Conservation (phyloP, 1,140 invertebrate genomes). For the Drosophila nasuta region DNA sequence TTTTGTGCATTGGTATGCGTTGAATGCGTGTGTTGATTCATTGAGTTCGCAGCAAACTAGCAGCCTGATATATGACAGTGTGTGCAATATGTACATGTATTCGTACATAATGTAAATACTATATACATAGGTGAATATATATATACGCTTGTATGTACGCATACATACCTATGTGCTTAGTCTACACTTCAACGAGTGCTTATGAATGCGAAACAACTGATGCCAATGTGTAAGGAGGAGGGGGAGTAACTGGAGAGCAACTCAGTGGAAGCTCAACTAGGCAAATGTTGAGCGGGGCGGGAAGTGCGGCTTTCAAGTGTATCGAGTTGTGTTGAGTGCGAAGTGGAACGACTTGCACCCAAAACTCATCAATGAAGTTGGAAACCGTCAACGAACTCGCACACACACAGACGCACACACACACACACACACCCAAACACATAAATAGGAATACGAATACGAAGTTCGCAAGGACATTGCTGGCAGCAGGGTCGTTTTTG, state of each 20-base stretch:
- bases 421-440: not conserved
- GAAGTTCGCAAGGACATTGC: constrained; percentile 37
- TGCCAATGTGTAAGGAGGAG: constrained; percentile 11
- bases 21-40: constrained; percentile 75
- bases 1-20: constrained; percentile 72
- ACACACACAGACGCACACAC: not conserved
- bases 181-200: constrained; percentile 42
- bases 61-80: constrained; percentile 47
- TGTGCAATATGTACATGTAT: constrained; percentile 19
- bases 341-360: constrained; percentile 26
- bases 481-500: constrained; percentile 61
- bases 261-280: constrained; percentile 38
- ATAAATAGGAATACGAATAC: constrained; percentile 6
- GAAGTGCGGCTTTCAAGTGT: constrained; percentile 7
- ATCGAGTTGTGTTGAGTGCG: not conserved
- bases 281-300: constrained; percentile 42
- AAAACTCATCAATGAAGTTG: constrained; percentile 73
- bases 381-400: constrained; percentile 39
- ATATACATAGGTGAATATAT: not conserved
- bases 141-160: not conserved
- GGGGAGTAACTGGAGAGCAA: constrained; percentile 15
- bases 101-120: constrained; percentile 17
- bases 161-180: constrained; percentile 8
- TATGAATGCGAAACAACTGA: constrained; percentile 62
- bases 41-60: constrained; percentile 74